phyloP scores from a whole-genome alignment of 2,888 invertebrate genomes.

The Idaea biselata region DNA sequence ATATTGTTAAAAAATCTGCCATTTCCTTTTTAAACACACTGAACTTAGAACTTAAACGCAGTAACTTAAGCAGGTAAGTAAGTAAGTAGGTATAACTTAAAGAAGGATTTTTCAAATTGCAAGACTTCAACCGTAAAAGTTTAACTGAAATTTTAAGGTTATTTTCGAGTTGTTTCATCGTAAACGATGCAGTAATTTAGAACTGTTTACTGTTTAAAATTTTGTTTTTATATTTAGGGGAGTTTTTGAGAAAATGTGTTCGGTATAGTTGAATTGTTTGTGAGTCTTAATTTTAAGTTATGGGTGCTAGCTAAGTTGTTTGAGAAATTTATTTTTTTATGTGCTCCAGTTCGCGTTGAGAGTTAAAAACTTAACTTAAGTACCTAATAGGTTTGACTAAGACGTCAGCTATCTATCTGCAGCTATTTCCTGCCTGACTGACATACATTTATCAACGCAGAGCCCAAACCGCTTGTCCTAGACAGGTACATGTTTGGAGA shows the following conservation, averaged over 20 bases:
- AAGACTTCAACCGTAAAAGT: slow-evolving; percentile 16
- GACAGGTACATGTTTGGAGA: too few relatives aligned
- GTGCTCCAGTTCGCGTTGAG: too few relatives aligned
- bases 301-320: background rate
- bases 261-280: background rate
- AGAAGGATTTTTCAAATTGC: slow-evolving; percentile 24
- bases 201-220: background rate
- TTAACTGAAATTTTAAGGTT: background rate
- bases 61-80: background rate
- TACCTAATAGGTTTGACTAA: too few relatives aligned
- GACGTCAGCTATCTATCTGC: too few relatives aligned
- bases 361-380: too few relatives aligned
- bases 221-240: background rate
- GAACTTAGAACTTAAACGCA: background rate
- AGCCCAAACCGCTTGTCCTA: too few relatives aligned
- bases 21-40: background rate
- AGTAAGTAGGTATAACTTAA: background rate
- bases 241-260: background rate
- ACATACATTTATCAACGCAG: too few relatives aligned
- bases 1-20: too few relatives aligned
- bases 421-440: too few relatives aligned
- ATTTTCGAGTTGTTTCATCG: slow-evolving; percentile 11
- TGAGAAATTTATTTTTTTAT: too few relatives aligned
- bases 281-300: background rate
- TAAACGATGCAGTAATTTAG: background rate